Conservation (phyloP, 2,113 vertebrate genomes). For the Pluvialis apricaria region DNA sequence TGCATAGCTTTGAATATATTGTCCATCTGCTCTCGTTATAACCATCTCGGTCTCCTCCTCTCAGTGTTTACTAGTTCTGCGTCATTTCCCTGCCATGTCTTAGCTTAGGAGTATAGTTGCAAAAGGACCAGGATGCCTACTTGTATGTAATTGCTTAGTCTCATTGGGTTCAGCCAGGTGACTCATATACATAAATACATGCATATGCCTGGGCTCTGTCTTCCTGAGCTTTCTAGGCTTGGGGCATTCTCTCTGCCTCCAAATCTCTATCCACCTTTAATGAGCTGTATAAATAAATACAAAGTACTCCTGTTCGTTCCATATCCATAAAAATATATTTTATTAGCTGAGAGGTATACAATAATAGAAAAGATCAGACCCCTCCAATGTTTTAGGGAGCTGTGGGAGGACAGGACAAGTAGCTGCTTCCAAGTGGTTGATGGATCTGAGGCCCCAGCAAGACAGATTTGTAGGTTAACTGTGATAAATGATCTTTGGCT, state of each 20-base stretch:
- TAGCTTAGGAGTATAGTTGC: neutral
- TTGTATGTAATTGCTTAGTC: neutral
- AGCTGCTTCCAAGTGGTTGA: conserved; percentile 28
- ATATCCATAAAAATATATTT: conserved; percentile 1
- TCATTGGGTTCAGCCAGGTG: neutral
- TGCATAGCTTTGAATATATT: neutral
- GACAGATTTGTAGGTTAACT: conserved; percentile 54
- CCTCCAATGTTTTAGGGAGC: neutral
- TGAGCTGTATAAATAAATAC: conserved; percentile 57
- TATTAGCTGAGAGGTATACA: conserved; percentile 15
- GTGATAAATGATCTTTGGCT: conserved; percentile 59
- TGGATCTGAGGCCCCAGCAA: neutral
- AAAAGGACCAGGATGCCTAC: neutral
- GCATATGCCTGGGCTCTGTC: conserved; percentile 6
- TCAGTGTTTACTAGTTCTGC: neutral
- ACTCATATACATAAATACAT: neutral
- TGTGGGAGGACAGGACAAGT: conserved; percentile 1
- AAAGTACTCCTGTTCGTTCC: neutral
- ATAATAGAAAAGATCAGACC: conserved; percentile 24
- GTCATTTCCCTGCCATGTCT: neutral
- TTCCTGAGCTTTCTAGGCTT: conserved; percentile 16
- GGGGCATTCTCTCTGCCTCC: conserved; percentile 16
- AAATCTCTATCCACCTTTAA: conserved; percentile 17
- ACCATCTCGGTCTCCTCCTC: neutral
- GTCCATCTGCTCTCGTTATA: neutral